Evolutionary conservation across 2,797 vertebrate species (phyloP).

Genomic region (Galaxias olidus): DNA sequence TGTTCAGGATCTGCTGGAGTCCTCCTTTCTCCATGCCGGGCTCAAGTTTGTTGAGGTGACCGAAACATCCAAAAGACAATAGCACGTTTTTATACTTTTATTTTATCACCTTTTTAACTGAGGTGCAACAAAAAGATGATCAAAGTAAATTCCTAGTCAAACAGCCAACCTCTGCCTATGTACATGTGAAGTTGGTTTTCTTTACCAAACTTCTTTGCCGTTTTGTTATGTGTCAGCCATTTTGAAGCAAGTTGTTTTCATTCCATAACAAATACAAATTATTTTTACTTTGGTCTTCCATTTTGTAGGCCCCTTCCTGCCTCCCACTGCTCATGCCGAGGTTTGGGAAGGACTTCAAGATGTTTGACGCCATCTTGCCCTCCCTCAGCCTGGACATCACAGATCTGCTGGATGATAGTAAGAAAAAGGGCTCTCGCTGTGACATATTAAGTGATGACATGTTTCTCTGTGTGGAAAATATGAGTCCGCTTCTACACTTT

Average conservation of each 20-base stretch:
- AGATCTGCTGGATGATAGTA: conserved; percentile 84
- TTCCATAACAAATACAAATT: not conserved
- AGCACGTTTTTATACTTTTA: not conserved
- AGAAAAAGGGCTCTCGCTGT: conserved; percentile 25
- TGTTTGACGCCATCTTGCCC: conserved; percentile 83
- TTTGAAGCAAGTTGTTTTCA: not conserved
- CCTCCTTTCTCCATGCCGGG: conserved; percentile 79
- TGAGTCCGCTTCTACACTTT: no score
- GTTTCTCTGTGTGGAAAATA: no score
- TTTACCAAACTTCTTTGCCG: not conserved
- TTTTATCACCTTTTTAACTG: no score
- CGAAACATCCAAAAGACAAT: not conserved
- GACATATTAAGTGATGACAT: not conserved
- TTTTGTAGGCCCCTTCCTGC: conserved; percentile 79
- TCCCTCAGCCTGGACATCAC: conserved; percentile 82
- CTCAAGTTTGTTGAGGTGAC: conserved; percentile 84
- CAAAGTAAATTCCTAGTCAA: no score
- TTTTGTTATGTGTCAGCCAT: not conserved
- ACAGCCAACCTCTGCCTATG: no score
- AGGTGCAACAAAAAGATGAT: no score
- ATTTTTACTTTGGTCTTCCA: not conserved
- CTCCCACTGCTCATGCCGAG: conserved; percentile 83
- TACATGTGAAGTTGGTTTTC: no score
- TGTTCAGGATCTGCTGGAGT: conserved; percentile 79
- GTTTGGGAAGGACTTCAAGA: conserved; percentile 86